phyloP scores from a whole-genome alignment of 2,113 vertebrate species.

The Oryzias melastigma region DNA sequence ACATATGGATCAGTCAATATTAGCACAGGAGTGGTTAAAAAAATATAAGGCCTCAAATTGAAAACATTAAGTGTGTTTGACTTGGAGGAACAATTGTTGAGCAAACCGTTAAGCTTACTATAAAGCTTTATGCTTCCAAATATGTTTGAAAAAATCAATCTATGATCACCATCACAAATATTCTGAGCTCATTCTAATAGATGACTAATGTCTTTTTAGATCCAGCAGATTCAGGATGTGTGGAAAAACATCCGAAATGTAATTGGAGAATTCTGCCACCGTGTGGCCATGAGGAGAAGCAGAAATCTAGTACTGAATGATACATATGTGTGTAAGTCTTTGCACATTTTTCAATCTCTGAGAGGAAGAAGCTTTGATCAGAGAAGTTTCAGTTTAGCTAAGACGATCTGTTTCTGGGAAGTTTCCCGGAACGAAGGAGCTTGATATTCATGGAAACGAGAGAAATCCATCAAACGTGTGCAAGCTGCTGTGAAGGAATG shows the following conservation, averaged over 20 bases:
- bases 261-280: slow-evolving; percentile 40
- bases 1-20: slow-evolving; percentile 43
- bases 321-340: background rate
- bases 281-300: slow-evolving; percentile 25
- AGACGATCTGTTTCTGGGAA: background rate
- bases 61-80: too few relatives aligned
- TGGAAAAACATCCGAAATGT: background rate
- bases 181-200: too few relatives aligned
- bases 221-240: background rate
- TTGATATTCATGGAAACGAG: background rate
- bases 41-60: background rate
- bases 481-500: slow-evolving; percentile 32
- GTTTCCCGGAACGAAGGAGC: background rate
- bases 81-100: too few relatives aligned
- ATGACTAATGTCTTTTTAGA: background rate
- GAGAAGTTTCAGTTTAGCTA: background rate
- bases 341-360: background rate
- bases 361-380: background rate
- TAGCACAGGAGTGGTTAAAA: slow-evolving; percentile 42
- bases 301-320: background rate
- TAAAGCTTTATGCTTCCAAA: too few relatives aligned
- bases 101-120: too few relatives aligned
- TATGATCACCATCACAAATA: too few relatives aligned
- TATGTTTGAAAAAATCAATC: too few relatives aligned
- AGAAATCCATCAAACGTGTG: background rate